A percentile compares a stretch with the other conserved stretches of the same genome.
Conservation (phyloP, 2,888 invertebrate genomes). For the Chouioia cunea region DNA sequence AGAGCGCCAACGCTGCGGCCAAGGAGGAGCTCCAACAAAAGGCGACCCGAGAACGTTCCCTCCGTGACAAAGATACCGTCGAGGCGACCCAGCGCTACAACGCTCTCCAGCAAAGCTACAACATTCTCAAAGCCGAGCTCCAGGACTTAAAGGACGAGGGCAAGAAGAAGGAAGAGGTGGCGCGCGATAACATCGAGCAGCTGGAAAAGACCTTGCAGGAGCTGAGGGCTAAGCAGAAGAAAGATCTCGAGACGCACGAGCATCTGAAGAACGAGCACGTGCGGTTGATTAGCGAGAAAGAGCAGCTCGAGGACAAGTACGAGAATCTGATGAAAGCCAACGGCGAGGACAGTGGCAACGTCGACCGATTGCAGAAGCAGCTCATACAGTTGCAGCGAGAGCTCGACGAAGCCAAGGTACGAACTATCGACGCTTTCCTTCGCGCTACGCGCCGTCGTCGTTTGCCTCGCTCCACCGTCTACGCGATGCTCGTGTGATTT, state of each 20-base stretch:
- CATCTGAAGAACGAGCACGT: slow-evolving; percentile 60
- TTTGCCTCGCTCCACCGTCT: too few relatives aligned
- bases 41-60: slow-evolving; percentile 60
- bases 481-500: too few relatives aligned
- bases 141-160: slow-evolving; percentile 63
- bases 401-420: slow-evolving; percentile 58
- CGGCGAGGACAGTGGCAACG: slow-evolving; percentile 53
- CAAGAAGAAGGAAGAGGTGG: slow-evolving; percentile 58
- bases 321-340: slow-evolving; percentile 54
- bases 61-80: slow-evolving; percentile 60
- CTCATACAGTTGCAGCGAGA: slow-evolving; percentile 60
- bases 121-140: slow-evolving; percentile 60
- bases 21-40: slow-evolving; percentile 65
- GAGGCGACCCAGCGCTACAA: slow-evolving; percentile 63
- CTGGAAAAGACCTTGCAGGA: slow-evolving; percentile 57
- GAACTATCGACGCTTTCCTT: not conserved
- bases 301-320: slow-evolving; percentile 58
- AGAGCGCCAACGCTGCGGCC: slow-evolving; percentile 62
- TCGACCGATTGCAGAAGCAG: slow-evolving; percentile 60
- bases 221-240: slow-evolving; percentile 49
- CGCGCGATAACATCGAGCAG: slow-evolving; percentile 55
- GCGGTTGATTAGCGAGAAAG: slow-evolving; percentile 58
- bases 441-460: too few relatives aligned
- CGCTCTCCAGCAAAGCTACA: slow-evolving; percentile 63
- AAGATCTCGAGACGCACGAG: slow-evolving; percentile 51